Conservation (phyloP, 2,888 invertebrate species). For the Ornithoptera alexandrae region DNA sequence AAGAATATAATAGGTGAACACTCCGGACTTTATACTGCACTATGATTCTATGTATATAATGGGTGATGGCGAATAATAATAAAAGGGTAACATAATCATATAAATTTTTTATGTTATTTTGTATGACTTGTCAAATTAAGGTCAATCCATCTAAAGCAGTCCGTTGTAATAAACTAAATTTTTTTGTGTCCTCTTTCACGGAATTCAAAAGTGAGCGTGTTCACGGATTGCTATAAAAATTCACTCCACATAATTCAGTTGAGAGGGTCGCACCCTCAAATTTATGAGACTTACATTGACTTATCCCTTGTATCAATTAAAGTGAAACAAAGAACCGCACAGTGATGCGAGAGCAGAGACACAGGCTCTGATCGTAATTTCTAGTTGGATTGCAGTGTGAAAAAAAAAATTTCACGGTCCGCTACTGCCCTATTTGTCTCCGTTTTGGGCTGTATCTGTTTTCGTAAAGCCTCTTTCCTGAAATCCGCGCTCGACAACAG, state of each 20-base stretch:
- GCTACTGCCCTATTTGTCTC: conserved; percentile 54
- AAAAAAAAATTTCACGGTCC: conserved; percentile 47
- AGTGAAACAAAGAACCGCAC: conserved; percentile 48
- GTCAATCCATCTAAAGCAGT: background rate
- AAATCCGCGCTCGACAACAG: conserved; percentile 47
- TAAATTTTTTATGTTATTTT: too few relatives aligned
- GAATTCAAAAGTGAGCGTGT: conserved; percentile 16
- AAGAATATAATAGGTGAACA: too few relatives aligned
- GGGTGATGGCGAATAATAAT: too few relatives aligned
- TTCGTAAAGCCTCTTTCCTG: conserved; percentile 51
- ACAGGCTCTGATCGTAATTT: conserved; percentile 57
- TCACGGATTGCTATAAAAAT: conserved; percentile 21
- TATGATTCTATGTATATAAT: too few relatives aligned
- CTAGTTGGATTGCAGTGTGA: conserved; percentile 49
- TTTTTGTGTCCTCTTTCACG: conserved; percentile 9
- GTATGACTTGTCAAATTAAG: background rate
- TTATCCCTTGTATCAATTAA: conserved; percentile 39
- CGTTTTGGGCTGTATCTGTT: conserved; percentile 53
- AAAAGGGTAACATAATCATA: too few relatives aligned
- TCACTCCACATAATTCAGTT: conserved; percentile 22
- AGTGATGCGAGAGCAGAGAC: conserved; percentile 50
- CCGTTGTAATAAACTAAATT: conserved; percentile 8
- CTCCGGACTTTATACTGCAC: too few relatives aligned
- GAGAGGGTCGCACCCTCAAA: conserved; percentile 20
- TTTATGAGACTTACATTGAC: conserved; percentile 36